Evolutionary conservation across 2,797 vertebrate species (phyloP).

Genomic region (Limosa lapponica): DNA sequence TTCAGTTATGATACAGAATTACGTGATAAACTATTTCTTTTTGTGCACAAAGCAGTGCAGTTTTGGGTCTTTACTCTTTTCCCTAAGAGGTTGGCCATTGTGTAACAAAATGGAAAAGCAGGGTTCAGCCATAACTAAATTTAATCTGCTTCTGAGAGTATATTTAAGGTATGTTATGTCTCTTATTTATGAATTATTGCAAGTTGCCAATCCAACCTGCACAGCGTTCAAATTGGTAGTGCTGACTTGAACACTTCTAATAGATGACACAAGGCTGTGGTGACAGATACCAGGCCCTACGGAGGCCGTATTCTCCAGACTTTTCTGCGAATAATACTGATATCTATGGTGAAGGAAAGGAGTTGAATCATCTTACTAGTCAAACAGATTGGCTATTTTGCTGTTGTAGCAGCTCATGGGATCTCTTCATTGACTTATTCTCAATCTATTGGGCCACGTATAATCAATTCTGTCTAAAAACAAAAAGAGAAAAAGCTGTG

Average conservation of each 20-base stretch:
- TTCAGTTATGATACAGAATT: not conserved
- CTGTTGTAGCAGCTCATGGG: not conserved
- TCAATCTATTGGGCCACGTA: not conserved
- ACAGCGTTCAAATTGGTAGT: fast-evolving
- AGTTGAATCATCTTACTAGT: not conserved
- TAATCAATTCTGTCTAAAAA: not conserved
- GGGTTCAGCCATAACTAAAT: not conserved
- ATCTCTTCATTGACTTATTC: not conserved
- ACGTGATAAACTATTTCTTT: not conserved
- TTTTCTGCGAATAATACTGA: not conserved
- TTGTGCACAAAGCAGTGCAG: not conserved
- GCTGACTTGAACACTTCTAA: not conserved
- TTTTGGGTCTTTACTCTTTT: not conserved
- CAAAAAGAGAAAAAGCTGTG: not conserved
- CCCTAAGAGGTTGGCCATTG: fast-evolving
- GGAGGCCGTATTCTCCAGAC: not conserved
- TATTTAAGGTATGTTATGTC: not conserved
- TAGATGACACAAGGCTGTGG: no score
- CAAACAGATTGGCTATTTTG: not conserved
- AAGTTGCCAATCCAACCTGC: fast-evolving
- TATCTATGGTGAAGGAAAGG: not conserved
- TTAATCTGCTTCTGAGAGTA: not conserved
- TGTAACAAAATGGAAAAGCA: not conserved
- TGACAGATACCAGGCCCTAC: not conserved
- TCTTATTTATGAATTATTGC: not conserved